Percentiles rank a stretch among this genome's conserved stretches.
These are phyloP conservation scores for Dicranocentrus wangi DNA, from an alignment of 2,888 invertebrate species.

Conservation along the genomic window DNA sequence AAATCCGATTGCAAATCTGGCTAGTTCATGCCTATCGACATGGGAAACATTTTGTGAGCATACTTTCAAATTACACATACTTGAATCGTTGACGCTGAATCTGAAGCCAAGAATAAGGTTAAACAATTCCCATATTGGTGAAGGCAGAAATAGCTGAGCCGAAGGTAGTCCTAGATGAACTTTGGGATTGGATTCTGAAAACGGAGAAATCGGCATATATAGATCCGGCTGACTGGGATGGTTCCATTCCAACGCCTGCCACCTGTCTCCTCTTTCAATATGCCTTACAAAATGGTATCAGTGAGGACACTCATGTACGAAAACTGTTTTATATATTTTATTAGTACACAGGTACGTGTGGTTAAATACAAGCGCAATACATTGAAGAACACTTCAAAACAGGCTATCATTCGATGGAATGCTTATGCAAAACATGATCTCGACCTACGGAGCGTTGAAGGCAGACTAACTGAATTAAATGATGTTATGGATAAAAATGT, in stretches of 20 bases:
- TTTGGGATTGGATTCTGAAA: conserved; percentile 70
- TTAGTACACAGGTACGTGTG: too few species aligned
- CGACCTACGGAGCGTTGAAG: conserved; percentile 47
- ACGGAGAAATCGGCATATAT: conserved; percentile 26
- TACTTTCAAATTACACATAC: too few species aligned
- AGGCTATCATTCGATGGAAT: conserved; percentile 71
- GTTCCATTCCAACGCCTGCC: conserved; percentile 67
- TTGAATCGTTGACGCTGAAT: conserved; percentile 15
- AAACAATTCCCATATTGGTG: conserved; percentile 7
- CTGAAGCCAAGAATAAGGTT: neutral
- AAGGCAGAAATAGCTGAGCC: conserved; percentile 67
- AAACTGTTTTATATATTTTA: too few species aligned
- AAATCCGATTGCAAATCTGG: conserved; percentile 68
- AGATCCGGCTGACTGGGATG: conserved; percentile 62
- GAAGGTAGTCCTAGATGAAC: conserved; percentile 60
- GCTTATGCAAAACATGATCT: conserved; percentile 69
- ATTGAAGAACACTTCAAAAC: neutral
- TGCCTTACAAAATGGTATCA: conserved; percentile 71
- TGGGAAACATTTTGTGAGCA: conserved; percentile 69
- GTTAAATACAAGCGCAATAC: too few species aligned
- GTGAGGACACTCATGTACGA: conserved; percentile 69
- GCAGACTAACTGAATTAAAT: conserved; percentile 59
- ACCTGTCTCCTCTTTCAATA: conserved; percentile 70
- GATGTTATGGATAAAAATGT: conserved; percentile 40
- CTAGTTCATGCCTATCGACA: conserved; percentile 70